Evolutionary conservation across 2,113 vertebrate species (phyloP).

Genomic region (Tachycineta bicolor): DNA sequence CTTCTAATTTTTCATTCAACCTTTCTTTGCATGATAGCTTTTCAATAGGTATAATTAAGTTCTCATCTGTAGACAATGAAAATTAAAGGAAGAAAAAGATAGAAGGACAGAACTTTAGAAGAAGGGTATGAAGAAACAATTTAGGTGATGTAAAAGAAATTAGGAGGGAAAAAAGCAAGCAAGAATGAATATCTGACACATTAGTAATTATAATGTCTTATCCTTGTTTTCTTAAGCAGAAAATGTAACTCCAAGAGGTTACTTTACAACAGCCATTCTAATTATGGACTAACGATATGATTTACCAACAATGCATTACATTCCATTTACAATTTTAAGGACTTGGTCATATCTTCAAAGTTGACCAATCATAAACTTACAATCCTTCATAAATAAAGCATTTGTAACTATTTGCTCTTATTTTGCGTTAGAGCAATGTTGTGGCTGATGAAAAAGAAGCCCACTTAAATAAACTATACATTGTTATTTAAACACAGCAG

Average conservation of each 20-base stretch:
- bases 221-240: background rate
- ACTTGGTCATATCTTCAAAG: background rate
- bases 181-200: background rate
- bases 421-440: background rate
- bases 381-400: background rate
- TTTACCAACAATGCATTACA: background rate
- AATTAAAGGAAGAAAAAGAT: slow-evolving; percentile 44
- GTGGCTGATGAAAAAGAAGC: background rate
- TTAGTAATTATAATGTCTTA: background rate
- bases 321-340: background rate
- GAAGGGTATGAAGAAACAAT: background rate
- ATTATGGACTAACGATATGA: background rate
- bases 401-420: background rate
- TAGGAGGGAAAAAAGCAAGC: background rate
- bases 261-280: background rate
- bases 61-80: slow-evolving; percentile 79
- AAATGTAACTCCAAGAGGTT: background rate
- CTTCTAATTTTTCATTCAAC: slow-evolving; percentile 82
- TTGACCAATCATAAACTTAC: background rate
- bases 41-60: slow-evolving; percentile 79
- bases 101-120: slow-evolving; percentile 44
- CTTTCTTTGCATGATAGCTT: slow-evolving; percentile 83
- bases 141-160: background rate
- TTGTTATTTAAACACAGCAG: background rate
- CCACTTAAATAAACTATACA: background rate